A percentile compares a stretch with the other conserved stretches of the same genome.
Evolutionary conservation across 92 coral and sea anemone genomes (phyloP).

Genomic region (Desmophyllum pertusum): DNA sequence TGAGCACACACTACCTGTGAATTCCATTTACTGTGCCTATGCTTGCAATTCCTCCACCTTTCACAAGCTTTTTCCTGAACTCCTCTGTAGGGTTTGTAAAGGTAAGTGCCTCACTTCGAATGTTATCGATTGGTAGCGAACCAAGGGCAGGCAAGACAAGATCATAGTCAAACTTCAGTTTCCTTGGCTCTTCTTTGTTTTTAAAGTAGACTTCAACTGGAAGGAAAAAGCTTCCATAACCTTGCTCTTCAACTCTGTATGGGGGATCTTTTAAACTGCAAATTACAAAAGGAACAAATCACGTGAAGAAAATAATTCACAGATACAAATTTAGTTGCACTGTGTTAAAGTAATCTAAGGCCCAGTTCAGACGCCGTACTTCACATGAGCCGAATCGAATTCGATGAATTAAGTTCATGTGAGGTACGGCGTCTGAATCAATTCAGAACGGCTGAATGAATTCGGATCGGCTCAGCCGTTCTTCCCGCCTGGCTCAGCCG

Average conservation of each 20-base stretch:
- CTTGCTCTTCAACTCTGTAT: conserved; percentile 76
- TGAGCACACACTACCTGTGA: conserved; percentile 38
- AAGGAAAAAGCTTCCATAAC: conserved; percentile 92
- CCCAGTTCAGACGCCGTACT: too few relatives aligned
- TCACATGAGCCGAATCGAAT: too few relatives aligned
- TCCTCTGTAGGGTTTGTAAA: conserved; percentile 96
- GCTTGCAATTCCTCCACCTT: conserved; percentile 85
- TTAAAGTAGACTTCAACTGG: conserved; percentile 94
- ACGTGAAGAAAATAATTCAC: background rate
- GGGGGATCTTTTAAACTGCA: conserved; percentile 92
- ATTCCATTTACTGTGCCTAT: conserved; percentile 38
- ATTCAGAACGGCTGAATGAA: too few relatives aligned
- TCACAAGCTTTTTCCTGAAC: conserved; percentile 85
- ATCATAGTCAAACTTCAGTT: conserved; percentile 80
- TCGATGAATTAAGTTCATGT: too few relatives aligned
- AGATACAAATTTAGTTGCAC: too few relatives aligned
- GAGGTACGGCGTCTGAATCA: too few relatives aligned
- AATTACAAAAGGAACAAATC: background rate
- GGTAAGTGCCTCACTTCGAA: conserved; percentile 93
- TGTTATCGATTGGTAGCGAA: conserved; percentile 78
- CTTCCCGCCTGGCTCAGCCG: too few relatives aligned
- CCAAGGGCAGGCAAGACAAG: conserved; percentile 86
- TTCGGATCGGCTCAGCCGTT: too few relatives aligned
- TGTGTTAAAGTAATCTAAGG: too few relatives aligned
- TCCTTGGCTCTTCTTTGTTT: conserved; percentile 95